phyloP scores from a whole-genome alignment of 1,140 invertebrate genomes.

The Batillaria attramentaria region DNA sequence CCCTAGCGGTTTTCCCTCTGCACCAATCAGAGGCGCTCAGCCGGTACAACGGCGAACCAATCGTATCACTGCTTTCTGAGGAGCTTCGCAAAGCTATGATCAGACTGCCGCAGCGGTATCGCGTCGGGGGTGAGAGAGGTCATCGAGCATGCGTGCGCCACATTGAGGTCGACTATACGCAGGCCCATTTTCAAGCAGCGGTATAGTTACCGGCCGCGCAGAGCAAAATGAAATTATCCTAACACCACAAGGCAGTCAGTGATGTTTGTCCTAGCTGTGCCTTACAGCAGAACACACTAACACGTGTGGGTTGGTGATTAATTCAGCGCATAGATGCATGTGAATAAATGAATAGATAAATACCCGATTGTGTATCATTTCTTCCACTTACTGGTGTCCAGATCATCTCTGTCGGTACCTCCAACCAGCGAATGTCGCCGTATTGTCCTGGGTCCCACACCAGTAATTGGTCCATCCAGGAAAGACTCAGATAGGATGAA shows the following conservation, averaged over 20 bases:
- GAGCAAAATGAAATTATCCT: not conserved
- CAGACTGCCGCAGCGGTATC: no score
- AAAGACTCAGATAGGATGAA: not conserved
- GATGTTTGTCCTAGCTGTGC: not conserved
- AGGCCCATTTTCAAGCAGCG: no score
- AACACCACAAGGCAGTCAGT: no score
- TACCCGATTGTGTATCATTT: not conserved
- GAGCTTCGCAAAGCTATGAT: no score
- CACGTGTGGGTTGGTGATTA: not conserved
- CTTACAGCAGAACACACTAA: not conserved
- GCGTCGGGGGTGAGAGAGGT: no score
- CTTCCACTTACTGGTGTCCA: conserved; percentile 5
- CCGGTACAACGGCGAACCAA: no score
- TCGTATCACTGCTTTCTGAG: no score
- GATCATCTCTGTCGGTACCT: not conserved
- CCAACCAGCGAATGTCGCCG: not conserved
- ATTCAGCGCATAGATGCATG: not conserved
- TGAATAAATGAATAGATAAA: not conserved
- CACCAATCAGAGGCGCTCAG: no score
- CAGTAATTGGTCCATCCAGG: not conserved
- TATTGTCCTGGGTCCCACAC: not conserved
- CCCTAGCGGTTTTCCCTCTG: no score
- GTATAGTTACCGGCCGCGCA: no score
- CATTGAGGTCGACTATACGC: no score
- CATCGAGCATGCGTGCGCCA: no score